These are phyloP conservation scores for Labeo catla DNA, from an alignment of 2,113 vertebrate genomes.

Conservation along the genomic window DNA sequence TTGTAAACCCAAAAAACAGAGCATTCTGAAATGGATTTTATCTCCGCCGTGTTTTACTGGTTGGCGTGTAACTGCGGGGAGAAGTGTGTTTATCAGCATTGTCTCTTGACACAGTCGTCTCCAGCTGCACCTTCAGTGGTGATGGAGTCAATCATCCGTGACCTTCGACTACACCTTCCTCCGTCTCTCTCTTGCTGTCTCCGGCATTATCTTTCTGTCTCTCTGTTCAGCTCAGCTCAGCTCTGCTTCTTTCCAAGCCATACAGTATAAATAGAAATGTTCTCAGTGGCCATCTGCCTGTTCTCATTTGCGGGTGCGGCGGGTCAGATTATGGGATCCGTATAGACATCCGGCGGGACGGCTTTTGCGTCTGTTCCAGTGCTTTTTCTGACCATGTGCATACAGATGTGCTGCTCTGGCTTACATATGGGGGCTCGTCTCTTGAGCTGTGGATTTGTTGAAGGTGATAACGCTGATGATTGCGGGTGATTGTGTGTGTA, in stretches of 20 bases:
- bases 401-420: constrained; percentile 27
- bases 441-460: background rate
- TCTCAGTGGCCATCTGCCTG: constrained; percentile 46
- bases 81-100: constrained; percentile 44
- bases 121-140: constrained; percentile 19
- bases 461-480: background rate
- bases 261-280: constrained; percentile 39
- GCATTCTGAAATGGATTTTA: constrained; percentile 26
- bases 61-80: constrained; percentile 16
- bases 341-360: background rate
- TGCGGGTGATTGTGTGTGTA: background rate
- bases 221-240: background rate
- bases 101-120: constrained; percentile 41
- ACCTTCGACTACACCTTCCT: constrained; percentile 25
- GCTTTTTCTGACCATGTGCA: background rate
- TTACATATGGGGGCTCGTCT: background rate
- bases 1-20: constrained; percentile 25
- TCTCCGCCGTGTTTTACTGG: background rate
- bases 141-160: constrained; percentile 47
- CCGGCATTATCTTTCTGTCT: background rate
- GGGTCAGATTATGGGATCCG: constrained; percentile 47
- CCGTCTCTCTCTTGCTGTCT: constrained; percentile 14
- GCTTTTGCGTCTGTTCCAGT: constrained; percentile 11
- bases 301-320: background rate
- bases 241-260: constrained; percentile 21